Percentiles rank a stretch among this genome's conserved stretches.
These are phyloP conservation scores for Netta rufina DNA, from an alignment of 2,797 vertebrate species.

Conservation along the genomic window DNA sequence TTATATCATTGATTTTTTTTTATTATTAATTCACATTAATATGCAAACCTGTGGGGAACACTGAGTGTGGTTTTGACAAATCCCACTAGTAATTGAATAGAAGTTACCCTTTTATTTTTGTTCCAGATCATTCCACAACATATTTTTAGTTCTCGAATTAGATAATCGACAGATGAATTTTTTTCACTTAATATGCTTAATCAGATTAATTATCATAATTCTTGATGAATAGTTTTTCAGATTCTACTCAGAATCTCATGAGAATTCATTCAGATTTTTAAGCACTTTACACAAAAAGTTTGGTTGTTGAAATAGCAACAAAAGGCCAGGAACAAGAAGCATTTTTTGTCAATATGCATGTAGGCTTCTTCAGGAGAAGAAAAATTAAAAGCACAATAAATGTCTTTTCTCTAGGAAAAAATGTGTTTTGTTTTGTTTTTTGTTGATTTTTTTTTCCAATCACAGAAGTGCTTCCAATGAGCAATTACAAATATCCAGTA, in stretches of 20 bases:
- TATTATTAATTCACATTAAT: neutral
- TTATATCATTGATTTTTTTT: neutral
- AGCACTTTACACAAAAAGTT: neutral
- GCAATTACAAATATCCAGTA: neutral
- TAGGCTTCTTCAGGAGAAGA: neutral
- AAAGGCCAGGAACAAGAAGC: neutral
- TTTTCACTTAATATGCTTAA: neutral
- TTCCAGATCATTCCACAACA: neutral
- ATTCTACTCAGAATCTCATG: neutral
- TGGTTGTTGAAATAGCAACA: accelerated
- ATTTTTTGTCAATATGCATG: neutral
- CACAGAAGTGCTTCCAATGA: neutral
- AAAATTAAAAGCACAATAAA: neutral
- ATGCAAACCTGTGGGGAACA: neutral
- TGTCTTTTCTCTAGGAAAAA: neutral
- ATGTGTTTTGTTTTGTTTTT: neutral
- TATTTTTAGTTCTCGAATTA: neutral
- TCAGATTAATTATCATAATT: neutral
- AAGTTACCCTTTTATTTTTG: neutral
- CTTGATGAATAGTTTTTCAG: neutral
- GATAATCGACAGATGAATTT: neutral
- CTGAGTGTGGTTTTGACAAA: neutral
- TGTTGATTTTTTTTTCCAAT: no score
- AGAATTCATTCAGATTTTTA: neutral
- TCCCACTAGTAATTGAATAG: neutral